Conservation (phyloP, 2,888 invertebrate species). For the Caenorhabditis sp. region DNA sequence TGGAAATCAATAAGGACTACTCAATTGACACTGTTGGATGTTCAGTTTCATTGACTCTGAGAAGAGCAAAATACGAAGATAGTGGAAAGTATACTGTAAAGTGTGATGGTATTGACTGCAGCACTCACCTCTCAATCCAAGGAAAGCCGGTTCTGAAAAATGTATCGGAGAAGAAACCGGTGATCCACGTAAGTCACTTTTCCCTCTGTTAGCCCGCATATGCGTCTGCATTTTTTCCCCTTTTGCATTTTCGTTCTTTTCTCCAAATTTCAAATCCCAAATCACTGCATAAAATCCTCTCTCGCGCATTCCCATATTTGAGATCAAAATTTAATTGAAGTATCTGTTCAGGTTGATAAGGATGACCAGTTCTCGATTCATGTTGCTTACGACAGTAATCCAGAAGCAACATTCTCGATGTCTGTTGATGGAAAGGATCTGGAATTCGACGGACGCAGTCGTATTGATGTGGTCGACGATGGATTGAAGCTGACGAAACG, state of each 20-base stretch:
- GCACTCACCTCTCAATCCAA: slow-evolving; percentile 75
- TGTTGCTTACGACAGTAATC: slow-evolving; percentile 74
- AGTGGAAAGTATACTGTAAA: slow-evolving; percentile 81
- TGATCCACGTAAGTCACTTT: slow-evolving; percentile 55
- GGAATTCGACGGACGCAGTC: slow-evolving; percentile 75
- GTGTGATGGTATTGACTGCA: slow-evolving; percentile 76
- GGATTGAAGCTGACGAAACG: slow-evolving; percentile 71
- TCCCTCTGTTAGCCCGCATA: background rate
- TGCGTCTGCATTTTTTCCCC: slow-evolving; percentile 15
- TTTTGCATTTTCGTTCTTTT: slow-evolving; percentile 11
- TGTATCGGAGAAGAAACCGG: slow-evolving; percentile 45
- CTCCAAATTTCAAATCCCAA: background rate
- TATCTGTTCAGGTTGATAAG: slow-evolving; percentile 74
- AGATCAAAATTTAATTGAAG: background rate
- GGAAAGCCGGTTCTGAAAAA: slow-evolving; percentile 76
- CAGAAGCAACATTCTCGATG: slow-evolving; percentile 79
- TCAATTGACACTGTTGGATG: slow-evolving; percentile 70
- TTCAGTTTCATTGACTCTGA: slow-evolving; percentile 78
- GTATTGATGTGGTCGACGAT: slow-evolving; percentile 72
- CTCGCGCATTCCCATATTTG: slow-evolving; percentile 6
- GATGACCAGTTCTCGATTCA: slow-evolving; percentile 77
- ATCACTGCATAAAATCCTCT: slow-evolving; percentile 15
- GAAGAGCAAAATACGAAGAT: slow-evolving; percentile 78
- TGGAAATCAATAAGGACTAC: slow-evolving; percentile 62
- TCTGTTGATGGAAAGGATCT: slow-evolving; percentile 76